Conservation (phyloP, 2,888 invertebrate species). For the Meloe dianella region DNA sequence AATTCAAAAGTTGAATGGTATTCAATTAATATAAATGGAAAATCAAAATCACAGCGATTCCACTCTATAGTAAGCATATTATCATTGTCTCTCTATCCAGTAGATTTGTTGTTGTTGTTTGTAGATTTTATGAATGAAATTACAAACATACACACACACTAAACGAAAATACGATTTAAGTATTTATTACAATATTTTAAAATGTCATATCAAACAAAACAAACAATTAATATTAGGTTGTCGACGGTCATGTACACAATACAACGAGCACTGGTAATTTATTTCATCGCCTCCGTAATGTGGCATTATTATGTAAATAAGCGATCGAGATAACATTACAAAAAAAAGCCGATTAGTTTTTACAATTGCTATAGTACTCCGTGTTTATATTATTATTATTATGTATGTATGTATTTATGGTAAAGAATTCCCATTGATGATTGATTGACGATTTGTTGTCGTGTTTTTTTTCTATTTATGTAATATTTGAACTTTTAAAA, state of each 20-base stretch:
- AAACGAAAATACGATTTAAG: constrained; percentile 39
- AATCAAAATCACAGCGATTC: background rate
- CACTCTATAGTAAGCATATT: no score
- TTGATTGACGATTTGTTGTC: background rate
- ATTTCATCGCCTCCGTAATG: constrained; percentile 26
- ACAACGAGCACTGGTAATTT: constrained; percentile 25
- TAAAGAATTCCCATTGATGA: background rate
- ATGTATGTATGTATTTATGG: no score
- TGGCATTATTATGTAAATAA: constrained; percentile 32
- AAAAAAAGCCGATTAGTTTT: constrained; percentile 25
- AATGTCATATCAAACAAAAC: constrained; percentile 48
- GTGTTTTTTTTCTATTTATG: background rate
- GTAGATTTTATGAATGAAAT: constrained; percentile 42
- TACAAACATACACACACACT: no score
- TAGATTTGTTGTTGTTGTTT: no score
- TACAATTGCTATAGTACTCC: constrained; percentile 23
- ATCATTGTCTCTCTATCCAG: no score
- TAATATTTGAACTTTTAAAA: constrained; percentile 24
- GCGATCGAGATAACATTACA: constrained; percentile 25
- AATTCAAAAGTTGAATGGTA: background rate
- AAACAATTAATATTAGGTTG: constrained; percentile 39
- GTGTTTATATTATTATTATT: constrained; percentile 22
- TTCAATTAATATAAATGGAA: background rate
- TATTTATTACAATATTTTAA: constrained; percentile 36
- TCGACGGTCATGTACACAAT: constrained; percentile 29